phyloP scores from a whole-genome alignment of 1,140 invertebrate genomes.

The Zaprionus davidi region DNA sequence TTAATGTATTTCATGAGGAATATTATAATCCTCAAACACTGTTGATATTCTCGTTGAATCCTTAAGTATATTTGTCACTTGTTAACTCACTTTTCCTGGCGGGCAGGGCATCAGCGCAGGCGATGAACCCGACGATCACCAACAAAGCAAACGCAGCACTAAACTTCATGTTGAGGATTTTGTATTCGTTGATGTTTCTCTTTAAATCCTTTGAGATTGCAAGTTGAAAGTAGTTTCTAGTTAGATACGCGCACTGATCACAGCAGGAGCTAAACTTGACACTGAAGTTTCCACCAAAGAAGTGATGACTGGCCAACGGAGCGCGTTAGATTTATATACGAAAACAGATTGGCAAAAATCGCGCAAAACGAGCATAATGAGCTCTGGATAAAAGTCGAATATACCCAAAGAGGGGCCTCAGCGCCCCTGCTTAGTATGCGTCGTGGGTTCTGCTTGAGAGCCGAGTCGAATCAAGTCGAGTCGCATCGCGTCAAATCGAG shows the following conservation, averaged over 20 bases:
- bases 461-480: slow-evolving; percentile 20
- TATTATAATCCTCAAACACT: no score
- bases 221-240: not conserved
- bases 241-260: slow-evolving; percentile 70
- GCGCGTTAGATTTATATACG: slow-evolving; percentile 84
- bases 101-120: slow-evolving; percentile 68
- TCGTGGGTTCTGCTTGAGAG: slow-evolving; percentile 33
- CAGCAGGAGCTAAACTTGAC: slow-evolving; percentile 84
- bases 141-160: slow-evolving; percentile 69
- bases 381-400: slow-evolving; percentile 65
- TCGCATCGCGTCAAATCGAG: slow-evolving; percentile 17
- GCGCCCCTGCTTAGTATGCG: slow-evolving; percentile 67
- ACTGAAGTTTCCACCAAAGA: slow-evolving; percentile 84
- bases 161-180: slow-evolving; percentile 69
- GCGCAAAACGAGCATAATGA: slow-evolving; percentile 72
- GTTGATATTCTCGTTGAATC: slow-evolving; percentile 13
- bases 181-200: not conserved
- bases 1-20: no score
- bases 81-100: slow-evolving; percentile 78
- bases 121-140: slow-evolving; percentile 71
- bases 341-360: slow-evolving; percentile 54
- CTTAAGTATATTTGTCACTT: slow-evolving; percentile 8
- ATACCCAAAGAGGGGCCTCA: slow-evolving; percentile 67
- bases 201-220: slow-evolving; percentile 31
- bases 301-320: slow-evolving; percentile 78